These are phyloP conservation scores for Coregonus suidteri DNA, from an alignment of 2,797 vertebrate species.

Conservation along the genomic window DNA sequence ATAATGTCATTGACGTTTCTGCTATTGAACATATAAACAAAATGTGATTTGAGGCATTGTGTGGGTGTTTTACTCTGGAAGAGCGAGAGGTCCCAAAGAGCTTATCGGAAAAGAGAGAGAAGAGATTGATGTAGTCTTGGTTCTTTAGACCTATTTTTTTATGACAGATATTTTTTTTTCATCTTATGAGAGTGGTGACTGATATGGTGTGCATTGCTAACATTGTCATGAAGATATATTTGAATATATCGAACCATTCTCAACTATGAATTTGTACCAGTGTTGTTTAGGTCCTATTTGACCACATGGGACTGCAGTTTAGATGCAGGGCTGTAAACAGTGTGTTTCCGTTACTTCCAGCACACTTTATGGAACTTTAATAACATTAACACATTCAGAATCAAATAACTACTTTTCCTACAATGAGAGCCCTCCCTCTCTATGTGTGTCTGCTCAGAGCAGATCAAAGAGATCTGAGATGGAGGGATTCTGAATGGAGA, in stretches of 20 bases:
- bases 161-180: slow-evolving; percentile 62
- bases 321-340: background rate
- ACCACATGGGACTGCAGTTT: background rate
- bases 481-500: slow-evolving; percentile 57
- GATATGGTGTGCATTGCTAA: slow-evolving; percentile 67
- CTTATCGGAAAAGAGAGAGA: slow-evolving; percentile 66
- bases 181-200: slow-evolving; percentile 58
- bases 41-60: slow-evolving; percentile 75
- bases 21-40: slow-evolving; percentile 75
- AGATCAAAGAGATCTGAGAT: slow-evolving; percentile 76
- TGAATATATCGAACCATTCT: slow-evolving; percentile 68
- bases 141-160: slow-evolving; percentile 68
- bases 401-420: slow-evolving; percentile 62
- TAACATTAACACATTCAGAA: slow-evolving; percentile 23
- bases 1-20: slow-evolving; percentile 72
- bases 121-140: slow-evolving; percentile 63
- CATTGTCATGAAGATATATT: slow-evolving; percentile 65
- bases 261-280: slow-evolving; percentile 58
- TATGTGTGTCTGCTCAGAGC: slow-evolving; percentile 47
- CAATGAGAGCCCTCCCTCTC: slow-evolving; percentile 38
- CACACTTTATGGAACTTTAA: background rate
- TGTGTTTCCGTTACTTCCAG: background rate
- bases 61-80: slow-evolving; percentile 52
- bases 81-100: slow-evolving; percentile 60
- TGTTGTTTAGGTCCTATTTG: slow-evolving; percentile 41